Base-by-base conservation (phyloP, 2,888 invertebrate genomes). In the Melieria omissa region DNA sequence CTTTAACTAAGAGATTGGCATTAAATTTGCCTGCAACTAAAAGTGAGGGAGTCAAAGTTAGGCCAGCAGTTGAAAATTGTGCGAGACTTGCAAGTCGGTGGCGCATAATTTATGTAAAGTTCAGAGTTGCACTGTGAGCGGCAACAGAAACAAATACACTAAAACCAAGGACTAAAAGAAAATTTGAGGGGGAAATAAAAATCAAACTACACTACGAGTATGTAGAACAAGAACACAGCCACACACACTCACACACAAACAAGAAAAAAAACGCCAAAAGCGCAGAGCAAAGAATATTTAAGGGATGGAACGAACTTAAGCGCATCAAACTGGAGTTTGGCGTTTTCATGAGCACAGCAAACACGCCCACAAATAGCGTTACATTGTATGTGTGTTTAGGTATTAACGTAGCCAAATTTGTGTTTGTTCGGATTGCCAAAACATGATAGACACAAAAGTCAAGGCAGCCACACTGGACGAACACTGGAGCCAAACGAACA, bases 41-140 rank as follows among this genome's bases (percentile, higher is more conserved):
- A 6, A 52, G 14, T n/a, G 9, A 52, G 5, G 5, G 14, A 52
- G 8, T 49, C 3, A 49, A 49, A 49, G 8, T 5, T 14, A 52
- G 5, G 52, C 52, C 12, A 52, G 9, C 9, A 52, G 52, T 10
- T 10, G 12, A 49, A 52, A 49, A 52, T n/a, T 14, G 12, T 52
- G 5, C 14, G 4, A 9, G 6, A 14, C 52, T 52, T 52, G 12
- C 52, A n/a, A 5, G 52, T 9, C 14, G 52, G 7, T 29, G 29
- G 52, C 14, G 14, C 62, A 70, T 65, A 65, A 70, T 70, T 70
- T 64, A 70, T 70, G 58, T 61, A 70, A 70, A 70, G 64, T 70
- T 70, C 70, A 65, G 46, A 65, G 64, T 47, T 57, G 16, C n/a
- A 9, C 9, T 57, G 57, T 57, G 29, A 29, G 57, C 57, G 29